phyloP scores from a whole-genome alignment of 2,113 vertebrate genomes.

The Reinhardtius hippoglossoides region DNA sequence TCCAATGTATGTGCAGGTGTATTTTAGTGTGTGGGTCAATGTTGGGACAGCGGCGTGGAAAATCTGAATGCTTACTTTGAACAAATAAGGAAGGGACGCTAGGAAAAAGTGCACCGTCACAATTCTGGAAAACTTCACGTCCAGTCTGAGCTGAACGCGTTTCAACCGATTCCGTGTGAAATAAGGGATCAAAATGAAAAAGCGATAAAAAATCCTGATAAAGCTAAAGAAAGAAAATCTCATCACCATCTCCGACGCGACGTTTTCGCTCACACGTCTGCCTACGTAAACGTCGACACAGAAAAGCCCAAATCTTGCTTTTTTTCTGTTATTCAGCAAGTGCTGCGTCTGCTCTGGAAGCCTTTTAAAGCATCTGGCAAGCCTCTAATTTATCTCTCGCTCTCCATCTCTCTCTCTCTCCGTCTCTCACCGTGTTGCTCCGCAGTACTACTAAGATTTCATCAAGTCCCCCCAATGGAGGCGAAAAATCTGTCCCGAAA shows the following conservation, averaged over 20 bases:
- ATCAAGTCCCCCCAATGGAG: neutral
- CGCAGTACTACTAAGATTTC: slow-evolving; percentile 6
- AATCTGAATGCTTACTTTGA: too few relatives aligned
- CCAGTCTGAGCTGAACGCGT: too few relatives aligned
- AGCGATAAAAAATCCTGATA: too few relatives aligned
- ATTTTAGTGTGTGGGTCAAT: too few relatives aligned
- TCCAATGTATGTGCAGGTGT: too few relatives aligned
- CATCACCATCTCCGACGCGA: neutral
- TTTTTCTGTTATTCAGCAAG: slow-evolving; percentile 2
- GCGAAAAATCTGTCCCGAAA: neutral
- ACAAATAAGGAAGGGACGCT: too few relatives aligned
- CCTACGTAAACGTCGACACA: neutral
- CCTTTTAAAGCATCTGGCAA: slow-evolving; percentile 13
- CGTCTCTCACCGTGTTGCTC: neutral
- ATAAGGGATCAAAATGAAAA: too few relatives aligned
- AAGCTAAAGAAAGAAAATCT: neutral
- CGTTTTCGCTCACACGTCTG: neutral
- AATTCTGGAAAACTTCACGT: too few relatives aligned
- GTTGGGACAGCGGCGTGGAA: too few relatives aligned
- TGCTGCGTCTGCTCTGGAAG: slow-evolving; percentile 6
- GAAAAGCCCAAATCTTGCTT: slow-evolving; percentile 13
- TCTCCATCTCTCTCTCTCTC: neutral
- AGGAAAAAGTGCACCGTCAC: too few relatives aligned
- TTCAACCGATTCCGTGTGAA: too few relatives aligned
- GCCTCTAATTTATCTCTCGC: neutral